Evolutionary conservation across 2,888 invertebrate genomes (phyloP).

Genomic region (Dorcus parallelipipedus): DNA sequence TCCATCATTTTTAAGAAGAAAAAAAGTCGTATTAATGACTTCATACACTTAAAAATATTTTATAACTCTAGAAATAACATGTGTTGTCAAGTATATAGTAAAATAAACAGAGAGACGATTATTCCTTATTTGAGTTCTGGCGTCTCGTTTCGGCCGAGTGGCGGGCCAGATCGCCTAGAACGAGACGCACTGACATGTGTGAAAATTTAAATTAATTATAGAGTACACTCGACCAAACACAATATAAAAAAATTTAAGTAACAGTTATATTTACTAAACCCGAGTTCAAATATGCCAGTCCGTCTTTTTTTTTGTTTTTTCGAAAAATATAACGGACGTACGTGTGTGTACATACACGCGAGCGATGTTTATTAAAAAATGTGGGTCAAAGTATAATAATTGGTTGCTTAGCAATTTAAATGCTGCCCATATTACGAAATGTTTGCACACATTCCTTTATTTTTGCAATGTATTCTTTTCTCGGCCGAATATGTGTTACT

Average conservation of each 20-base stretch:
- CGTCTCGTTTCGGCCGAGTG: neutral
- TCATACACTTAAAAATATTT: constrained; percentile 29
- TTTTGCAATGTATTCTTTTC: too few relatives aligned
- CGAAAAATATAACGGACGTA: too few relatives aligned
- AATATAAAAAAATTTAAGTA: constrained; percentile 6
- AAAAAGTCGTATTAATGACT: constrained; percentile 23
- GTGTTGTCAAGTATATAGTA: constrained; percentile 28
- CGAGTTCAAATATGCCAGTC: too few relatives aligned
- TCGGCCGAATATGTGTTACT: too few relatives aligned
- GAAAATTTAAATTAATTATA: constrained; percentile 16
- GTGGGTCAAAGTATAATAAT: too few relatives aligned
- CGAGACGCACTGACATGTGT: constrained; percentile 8
- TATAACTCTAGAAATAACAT: constrained; percentile 27
- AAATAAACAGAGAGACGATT: constrained; percentile 24
- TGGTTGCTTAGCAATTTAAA: too few relatives aligned
- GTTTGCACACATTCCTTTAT: too few relatives aligned
- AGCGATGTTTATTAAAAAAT: too few relatives aligned
- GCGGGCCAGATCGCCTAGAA: neutral
- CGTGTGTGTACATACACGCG: too few relatives aligned
- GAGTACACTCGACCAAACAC: constrained; percentile 12
- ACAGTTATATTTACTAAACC: constrained; percentile 11
- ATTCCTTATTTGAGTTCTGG: constrained; percentile 3
- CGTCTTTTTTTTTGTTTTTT: too few relatives aligned
- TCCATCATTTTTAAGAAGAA: constrained; percentile 3
- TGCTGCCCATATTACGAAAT: too few relatives aligned